A percentile compares a stretch with the other conserved stretches of the same genome.
Evolutionary conservation across 1,140 invertebrate species (phyloP).

Genomic region (Diplogasteroides magnus): DNA sequence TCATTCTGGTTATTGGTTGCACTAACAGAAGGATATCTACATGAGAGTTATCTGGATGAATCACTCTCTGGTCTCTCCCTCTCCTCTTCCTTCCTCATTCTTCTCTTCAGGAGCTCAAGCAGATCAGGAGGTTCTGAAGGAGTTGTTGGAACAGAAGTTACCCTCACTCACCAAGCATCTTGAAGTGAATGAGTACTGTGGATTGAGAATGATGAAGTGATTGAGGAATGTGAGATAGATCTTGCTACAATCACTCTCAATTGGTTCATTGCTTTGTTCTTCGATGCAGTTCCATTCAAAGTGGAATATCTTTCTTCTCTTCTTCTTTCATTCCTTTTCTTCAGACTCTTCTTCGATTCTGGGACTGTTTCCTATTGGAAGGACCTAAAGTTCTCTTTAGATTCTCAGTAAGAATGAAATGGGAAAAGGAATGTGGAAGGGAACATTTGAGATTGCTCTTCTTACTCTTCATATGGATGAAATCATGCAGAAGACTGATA

Average conservation of each 20-base stretch:
- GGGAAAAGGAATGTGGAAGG: not conserved
- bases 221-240: slow-evolving; percentile 58
- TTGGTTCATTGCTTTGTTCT: slow-evolving; percentile 63
- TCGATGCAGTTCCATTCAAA: slow-evolving; percentile 62
- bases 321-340: slow-evolving; percentile 21
- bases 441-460: slow-evolving; percentile 63
- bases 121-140: slow-evolving; percentile 60
- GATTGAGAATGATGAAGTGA: not conserved
- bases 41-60: slow-evolving; percentile 60
- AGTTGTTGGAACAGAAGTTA: slow-evolving; percentile 58
- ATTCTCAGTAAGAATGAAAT: slow-evolving; percentile 64
- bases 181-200: no score
- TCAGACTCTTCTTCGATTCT: slow-evolving; percentile 61
- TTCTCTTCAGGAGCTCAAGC: slow-evolving; percentile 57
- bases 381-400: slow-evolving; percentile 80
- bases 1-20: slow-evolving; percentile 62
- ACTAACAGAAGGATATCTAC: slow-evolving; percentile 60
- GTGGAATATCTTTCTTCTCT: slow-evolving; percentile 42
- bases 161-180: slow-evolving; percentile 58
- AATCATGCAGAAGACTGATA: slow-evolving; percentile 58
- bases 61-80: slow-evolving; percentile 54
- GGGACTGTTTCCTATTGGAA: slow-evolving; percentile 90
- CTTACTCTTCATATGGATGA: slow-evolving; percentile 65
- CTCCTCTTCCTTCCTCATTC: not conserved
- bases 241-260: slow-evolving; percentile 61